Percentiles rank a stretch among this genome's conserved stretches.
These are phyloP conservation scores for Mythimna lalbum DNA, from an alignment of 2,888 invertebrate species.

Conservation along the genomic window DNA sequence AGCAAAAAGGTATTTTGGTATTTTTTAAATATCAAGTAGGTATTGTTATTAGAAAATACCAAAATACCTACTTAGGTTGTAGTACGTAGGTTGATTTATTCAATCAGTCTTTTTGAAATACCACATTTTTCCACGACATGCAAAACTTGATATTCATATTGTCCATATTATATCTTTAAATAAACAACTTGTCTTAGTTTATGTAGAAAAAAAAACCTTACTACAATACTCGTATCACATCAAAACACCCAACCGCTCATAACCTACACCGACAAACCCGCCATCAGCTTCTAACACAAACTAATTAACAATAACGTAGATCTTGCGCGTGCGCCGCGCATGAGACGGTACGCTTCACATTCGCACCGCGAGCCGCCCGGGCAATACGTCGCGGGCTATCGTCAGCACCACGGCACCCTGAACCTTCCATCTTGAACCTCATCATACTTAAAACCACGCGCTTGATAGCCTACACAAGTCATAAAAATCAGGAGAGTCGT, in stretches of 20 bases:
- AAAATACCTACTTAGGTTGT: no score
- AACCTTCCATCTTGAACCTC: conserved; percentile 47
- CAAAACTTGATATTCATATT: no score
- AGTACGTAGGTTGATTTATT: no score
- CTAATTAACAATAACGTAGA: conserved; percentile 80
- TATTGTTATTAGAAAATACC: no score
- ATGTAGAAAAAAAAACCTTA: no score
- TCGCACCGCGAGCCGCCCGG: conserved; percentile 83
- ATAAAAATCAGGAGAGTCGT: conserved; percentile 20
- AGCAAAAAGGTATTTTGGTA: no score
- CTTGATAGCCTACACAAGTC: conserved; percentile 32
- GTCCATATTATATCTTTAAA: no score
- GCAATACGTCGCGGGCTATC: conserved; percentile 79
- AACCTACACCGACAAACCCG: conserved; percentile 37
- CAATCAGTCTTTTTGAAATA: no score
- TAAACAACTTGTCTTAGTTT: no score
- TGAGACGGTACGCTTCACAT: conserved; percentile 89
- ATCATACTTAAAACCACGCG: conserved; percentile 32
- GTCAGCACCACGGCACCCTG: conserved; percentile 78
- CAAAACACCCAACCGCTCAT: not conserved
- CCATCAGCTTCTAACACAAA: conserved; percentile 76
- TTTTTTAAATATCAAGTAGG: no score
- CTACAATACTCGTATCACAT: not conserved
- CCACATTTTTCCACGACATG: no score
- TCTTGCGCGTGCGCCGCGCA: conserved; percentile 79